Evolutionary conservation across 2,113 vertebrate genomes (phyloP).

Genomic region (Vanacampus margaritifer): DNA sequence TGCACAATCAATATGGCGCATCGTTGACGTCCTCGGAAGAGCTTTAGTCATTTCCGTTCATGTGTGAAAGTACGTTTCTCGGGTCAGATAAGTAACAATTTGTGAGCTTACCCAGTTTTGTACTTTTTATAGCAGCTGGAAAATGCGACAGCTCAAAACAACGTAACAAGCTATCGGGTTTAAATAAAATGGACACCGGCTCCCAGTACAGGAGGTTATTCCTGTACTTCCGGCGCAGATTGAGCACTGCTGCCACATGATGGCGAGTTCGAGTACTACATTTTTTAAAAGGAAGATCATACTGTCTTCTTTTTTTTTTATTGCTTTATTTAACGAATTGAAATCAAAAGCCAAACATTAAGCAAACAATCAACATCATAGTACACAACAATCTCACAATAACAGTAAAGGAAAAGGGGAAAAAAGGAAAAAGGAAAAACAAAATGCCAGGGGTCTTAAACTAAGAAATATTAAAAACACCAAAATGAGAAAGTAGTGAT

Average conservation of each 20-base stretch:
- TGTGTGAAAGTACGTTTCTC: accelerated
- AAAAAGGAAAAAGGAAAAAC: too few species aligned
- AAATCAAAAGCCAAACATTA: too few species aligned
- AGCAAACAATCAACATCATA: too few species aligned
- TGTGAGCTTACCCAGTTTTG: conserved; percentile 43
- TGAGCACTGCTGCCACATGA: conserved; percentile 10
- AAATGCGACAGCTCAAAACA: conserved; percentile 16
- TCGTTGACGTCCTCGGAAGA: conserved; percentile 41
- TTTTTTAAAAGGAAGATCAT: not conserved
- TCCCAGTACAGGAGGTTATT: conserved; percentile 48
- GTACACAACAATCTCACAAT: too few species aligned
- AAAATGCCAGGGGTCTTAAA: too few species aligned
- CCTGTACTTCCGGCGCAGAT: conserved; percentile 3
- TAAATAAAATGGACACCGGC: conserved; percentile 71
- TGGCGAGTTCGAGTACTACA: conserved; percentile 2
- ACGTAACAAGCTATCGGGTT: conserved; percentile 31
- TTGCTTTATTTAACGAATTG: too few species aligned
- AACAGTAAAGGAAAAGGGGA: too few species aligned
- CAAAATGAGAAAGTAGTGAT: too few species aligned
- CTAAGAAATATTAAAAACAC: too few species aligned
- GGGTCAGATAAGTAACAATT: accelerated
- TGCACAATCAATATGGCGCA: conserved; percentile 62
- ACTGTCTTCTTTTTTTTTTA: too few species aligned
- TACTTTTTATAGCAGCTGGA: conserved; percentile 4
- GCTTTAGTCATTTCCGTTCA: not conserved